Evolutionary conservation across 2,888 invertebrate genomes (phyloP), one percentile per base, ranked within the genome.

Genomic region (Zonitis immaculata): DNA sequence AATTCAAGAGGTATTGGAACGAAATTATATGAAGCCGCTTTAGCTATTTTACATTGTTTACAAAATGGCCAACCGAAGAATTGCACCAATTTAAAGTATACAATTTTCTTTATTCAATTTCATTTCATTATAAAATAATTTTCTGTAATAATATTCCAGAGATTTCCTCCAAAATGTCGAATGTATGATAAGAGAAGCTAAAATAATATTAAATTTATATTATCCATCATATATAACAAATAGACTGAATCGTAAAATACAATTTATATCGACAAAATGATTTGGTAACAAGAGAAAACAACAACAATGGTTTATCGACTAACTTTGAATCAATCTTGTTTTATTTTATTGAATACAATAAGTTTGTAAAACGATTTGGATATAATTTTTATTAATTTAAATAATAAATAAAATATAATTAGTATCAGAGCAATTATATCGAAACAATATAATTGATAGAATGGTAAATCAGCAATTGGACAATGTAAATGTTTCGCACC

Each of bases 231-330:
- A 68, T 54, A 67, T 70, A 52, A 70, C 67, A 45, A 66, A 66
- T 63, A 68, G 66, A 58, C 62, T 70, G 64, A 67, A 63, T 62
- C 65, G 60, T 56, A 69, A 70, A 58, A 68, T 70, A 58, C 66
- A 69, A 56, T 69, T 69, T 68, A 68, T 69, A 58, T 67, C 67
- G 54, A 65, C 65, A 49, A 68, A 68, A 62, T 68, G 61, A 66
- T 58, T n/a, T n/a, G n/a, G n/a, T n/a, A n/a, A n/a, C n/a, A n/a
- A n/a, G n/a, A n/a, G n/a, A n/a, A n/a, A n/a, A n/a, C n/a, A n/a
- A n/a, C n/a, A n/a, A n/a, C n/a, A n/a, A n/a, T n/a, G n/a, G n/a
- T n/a, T n/a, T n/a, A n/a, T n/a, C n/a, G n/a, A n/a, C n/a, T n/a
- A n/a, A n/a, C n/a, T n/a, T n/a, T 22, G 9, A 11, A 20, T 39